A percentile compares a stretch with the other conserved stretches of the same genome.
Conservation (phyloP, 1,140 invertebrate genomes). For the Drosophila ananassae region DNA sequence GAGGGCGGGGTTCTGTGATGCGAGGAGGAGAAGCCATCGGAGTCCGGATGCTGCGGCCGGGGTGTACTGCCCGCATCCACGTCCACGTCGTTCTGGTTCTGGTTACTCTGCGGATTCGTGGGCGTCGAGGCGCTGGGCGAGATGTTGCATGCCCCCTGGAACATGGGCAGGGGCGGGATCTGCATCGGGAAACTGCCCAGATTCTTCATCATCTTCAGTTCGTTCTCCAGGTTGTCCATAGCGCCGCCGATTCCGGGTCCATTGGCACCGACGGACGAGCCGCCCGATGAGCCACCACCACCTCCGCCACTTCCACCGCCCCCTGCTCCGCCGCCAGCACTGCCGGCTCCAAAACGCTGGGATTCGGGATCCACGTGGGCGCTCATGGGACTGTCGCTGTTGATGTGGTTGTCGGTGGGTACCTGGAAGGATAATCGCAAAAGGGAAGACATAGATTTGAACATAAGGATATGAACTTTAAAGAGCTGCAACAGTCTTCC, state of each 20-base stretch:
- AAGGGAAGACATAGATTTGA: no score
- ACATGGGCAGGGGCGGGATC: slow-evolving; percentile 82
- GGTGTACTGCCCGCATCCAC: slow-evolving; percentile 82
- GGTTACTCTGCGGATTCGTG: slow-evolving; percentile 80
- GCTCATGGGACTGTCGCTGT: slow-evolving; percentile 82
- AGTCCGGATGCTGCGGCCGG: slow-evolving; percentile 71
- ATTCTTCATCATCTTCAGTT: slow-evolving; percentile 84
- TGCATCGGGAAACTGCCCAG: slow-evolving; percentile 83
- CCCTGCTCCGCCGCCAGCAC: slow-evolving; percentile 22
- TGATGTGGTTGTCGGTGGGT: slow-evolving; percentile 79
- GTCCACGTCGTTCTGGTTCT: slow-evolving; percentile 83
- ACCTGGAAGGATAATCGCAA: slow-evolving; percentile 37
- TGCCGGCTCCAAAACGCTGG: slow-evolving; percentile 63
- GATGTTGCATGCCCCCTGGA: slow-evolving; percentile 78
- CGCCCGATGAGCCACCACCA: slow-evolving; percentile 27
- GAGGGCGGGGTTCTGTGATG: slow-evolving; percentile 82
- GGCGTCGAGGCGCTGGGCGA: slow-evolving; percentile 78
- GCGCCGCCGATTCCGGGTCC: slow-evolving; percentile 46
- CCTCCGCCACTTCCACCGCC: slow-evolving; percentile 44
- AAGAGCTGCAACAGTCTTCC: no score
- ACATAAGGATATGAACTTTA: no score
- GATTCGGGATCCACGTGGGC: slow-evolving; percentile 73
- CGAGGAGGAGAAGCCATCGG: slow-evolving; percentile 74
- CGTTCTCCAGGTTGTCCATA: slow-evolving; percentile 81
- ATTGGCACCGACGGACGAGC: slow-evolving; percentile 33